Base-by-base conservation (phyloP, 2,888 invertebrate species). In the Opisthograptis luteolata region DNA sequence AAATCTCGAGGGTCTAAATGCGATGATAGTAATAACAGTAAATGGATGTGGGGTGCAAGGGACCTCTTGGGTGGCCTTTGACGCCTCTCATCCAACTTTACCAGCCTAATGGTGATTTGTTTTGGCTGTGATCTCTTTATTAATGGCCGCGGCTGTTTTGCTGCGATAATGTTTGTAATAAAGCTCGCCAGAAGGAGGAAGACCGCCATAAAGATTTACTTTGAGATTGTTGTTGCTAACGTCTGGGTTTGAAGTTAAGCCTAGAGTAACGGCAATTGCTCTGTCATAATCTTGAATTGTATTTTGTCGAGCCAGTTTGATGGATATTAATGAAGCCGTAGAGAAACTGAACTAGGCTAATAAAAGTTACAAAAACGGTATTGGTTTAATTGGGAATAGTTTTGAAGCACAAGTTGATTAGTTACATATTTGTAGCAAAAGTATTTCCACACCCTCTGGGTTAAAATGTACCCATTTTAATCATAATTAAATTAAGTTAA, bases 1-100 rank as follows among this genome's bases (percentile, higher is more conserved):
- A 53, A 63, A 66, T 69, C 70, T 70, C 63, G 59, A 68, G 70
- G 72, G 62, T 66, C 70, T 66, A 71, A 77, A 76, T 73, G 64
- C 62, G 70, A 76, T 74, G 78, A 75, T 72, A 72, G 76, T 70
- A 73, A 74, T 76, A 79, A 76, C 60, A 71, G 65, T 64, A 76
- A 78, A 80, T 79, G 74, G 70, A 73, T 71, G 69, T 69, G 62
- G 68, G 66, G 58, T 68, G 67, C 69, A 71, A 59, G 66, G 64
- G 62, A 58, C 47, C 44, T 44, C 44, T 35, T 35, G 31, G 46
- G 44, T 10, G 51, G 49, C 52, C 55, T 62, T 60, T 60, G 58
- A 60, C 37, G 56, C 55, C 47, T 42, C 49, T 55, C 46, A 53
- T 42, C 53, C 51, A 46, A 52, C 51, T 52, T 43, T 45, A 44